phyloP scores from a whole-genome alignment of 2,113 vertebrate genomes.

The Anhinga rufa region DNA sequence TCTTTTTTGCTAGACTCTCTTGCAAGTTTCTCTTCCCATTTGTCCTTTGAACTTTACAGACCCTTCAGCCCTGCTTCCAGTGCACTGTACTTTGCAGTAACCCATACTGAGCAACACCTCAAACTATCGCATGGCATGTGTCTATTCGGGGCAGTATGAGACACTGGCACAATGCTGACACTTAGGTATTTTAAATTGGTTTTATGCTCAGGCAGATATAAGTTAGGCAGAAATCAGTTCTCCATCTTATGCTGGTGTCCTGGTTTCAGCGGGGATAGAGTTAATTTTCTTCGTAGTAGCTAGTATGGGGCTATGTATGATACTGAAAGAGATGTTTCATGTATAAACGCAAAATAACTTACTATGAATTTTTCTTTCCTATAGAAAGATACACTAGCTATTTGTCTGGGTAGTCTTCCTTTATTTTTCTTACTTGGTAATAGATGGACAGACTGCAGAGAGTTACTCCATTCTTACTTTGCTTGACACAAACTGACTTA shows the following conservation, averaged over 20 bases:
- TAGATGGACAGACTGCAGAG: neutral
- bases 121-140: neutral
- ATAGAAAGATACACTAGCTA: neutral
- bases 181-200: neutral
- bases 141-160: neutral
- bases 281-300: too few species aligned
- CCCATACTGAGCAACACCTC: neutral
- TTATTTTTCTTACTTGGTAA: neutral
- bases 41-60: neutral
- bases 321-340: neutral
- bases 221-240: neutral
- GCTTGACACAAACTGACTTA: neutral
- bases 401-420: neutral
- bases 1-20: neutral
- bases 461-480: neutral
- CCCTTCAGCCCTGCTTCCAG: neutral
- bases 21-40: neutral
- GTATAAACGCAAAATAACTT: neutral
- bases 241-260: neutral
- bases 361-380: neutral
- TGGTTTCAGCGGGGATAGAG: too few species aligned
- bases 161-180: neutral
- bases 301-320: too few species aligned
- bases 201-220: neutral
- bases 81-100: neutral